phyloP scores from a whole-genome alignment of 2,797 vertebrate genomes.

The Epinephelus coioides region DNA sequence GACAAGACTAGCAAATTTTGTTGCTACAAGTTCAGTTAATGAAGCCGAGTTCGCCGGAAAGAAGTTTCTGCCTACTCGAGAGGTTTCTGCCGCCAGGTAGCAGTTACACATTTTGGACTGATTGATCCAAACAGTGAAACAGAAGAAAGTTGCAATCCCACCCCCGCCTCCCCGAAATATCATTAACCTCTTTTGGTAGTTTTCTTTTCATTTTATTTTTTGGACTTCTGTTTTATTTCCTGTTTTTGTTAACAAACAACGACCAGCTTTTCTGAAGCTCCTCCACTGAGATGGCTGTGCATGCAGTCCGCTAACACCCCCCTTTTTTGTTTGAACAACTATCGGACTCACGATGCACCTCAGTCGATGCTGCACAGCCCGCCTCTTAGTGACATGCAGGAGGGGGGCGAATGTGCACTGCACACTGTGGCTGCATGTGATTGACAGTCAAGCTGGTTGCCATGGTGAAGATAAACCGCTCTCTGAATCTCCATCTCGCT shows the following conservation, averaged over 20 bases:
- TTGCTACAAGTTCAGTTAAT: neutral
- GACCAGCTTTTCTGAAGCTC: constrained; percentile 76
- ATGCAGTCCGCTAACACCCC: constrained; percentile 75
- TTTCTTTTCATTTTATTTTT: constrained; percentile 19
- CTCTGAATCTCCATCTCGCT: constrained; percentile 98
- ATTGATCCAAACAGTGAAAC: constrained; percentile 46
- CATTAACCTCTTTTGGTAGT: constrained; percentile 54
- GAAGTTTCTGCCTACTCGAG: constrained; percentile 4
- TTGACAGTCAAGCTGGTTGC: constrained; percentile 91
- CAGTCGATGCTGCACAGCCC: constrained; percentile 78
- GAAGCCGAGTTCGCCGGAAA: constrained; percentile 10
- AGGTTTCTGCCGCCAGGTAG: neutral
- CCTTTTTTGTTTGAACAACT: constrained; percentile 62
- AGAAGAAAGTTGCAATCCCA: constrained; percentile 61
- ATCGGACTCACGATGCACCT: constrained; percentile 83
- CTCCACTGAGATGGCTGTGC: constrained; percentile 79
- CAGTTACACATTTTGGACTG: constrained; percentile 19
- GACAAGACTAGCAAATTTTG: neutral
- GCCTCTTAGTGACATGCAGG: constrained; percentile 58
- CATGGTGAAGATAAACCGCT: constrained; percentile 93
- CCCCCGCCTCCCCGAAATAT: constrained; percentile 28
- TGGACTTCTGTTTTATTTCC: constrained; percentile 29
- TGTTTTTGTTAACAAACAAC: constrained; percentile 56
- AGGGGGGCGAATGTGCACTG: constrained; percentile 69
- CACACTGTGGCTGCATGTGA: constrained; percentile 94